phyloP scores from a whole-genome alignment of 2,113 vertebrate species.

The Erinaceus europaeus region DNA sequence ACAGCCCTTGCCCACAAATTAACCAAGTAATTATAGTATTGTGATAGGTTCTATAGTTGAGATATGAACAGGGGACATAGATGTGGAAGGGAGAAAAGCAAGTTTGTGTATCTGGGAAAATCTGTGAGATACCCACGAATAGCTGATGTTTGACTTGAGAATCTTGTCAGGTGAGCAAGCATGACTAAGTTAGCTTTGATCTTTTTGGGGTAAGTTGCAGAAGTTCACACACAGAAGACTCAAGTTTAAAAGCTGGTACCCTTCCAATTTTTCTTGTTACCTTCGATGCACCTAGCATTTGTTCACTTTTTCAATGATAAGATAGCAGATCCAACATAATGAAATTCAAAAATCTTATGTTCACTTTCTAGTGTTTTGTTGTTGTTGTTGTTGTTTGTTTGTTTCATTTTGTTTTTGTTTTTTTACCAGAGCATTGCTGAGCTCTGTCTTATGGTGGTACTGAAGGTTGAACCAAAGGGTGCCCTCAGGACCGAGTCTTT shows the following conservation, averaged over 20 bases:
- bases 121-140: neutral
- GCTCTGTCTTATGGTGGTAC: too few species aligned
- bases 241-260: neutral
- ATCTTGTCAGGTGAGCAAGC: neutral
- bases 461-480: too few species aligned
- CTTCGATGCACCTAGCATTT: neutral
- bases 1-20: neutral
- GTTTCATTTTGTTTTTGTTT: too few species aligned
- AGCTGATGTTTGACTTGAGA: neutral
- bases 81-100: neutral
- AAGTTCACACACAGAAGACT: neutral
- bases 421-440: neutral
- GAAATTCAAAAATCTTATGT: neutral
- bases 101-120: neutral
- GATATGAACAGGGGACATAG: neutral
- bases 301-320: neutral
- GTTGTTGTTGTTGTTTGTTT: too few species aligned
- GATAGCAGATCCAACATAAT: neutral
- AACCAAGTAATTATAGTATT: neutral
- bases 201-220: neutral
- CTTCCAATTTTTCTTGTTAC: neutral
- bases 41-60: neutral
- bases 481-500: too few species aligned
- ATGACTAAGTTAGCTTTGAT: neutral
- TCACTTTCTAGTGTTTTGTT: too few species aligned